Evolutionary conservation across 2,113 vertebrate species (phyloP).

Genomic region (Capreolus pygargus): DNA sequence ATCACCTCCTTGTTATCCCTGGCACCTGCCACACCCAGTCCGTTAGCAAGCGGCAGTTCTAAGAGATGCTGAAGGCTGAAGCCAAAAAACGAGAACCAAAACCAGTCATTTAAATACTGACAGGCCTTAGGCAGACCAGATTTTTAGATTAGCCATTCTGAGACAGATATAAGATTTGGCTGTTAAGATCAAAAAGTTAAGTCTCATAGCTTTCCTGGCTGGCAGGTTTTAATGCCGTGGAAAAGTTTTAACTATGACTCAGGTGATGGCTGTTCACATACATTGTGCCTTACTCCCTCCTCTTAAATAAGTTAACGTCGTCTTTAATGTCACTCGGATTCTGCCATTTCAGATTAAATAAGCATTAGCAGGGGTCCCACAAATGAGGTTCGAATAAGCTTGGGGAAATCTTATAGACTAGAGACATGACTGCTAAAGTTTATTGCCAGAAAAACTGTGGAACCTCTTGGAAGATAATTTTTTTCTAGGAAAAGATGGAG

Average conservation of each 20-base stretch:
- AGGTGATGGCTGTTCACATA: background rate
- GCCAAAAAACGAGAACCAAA: conserved; percentile 23
- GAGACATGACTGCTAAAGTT: background rate
- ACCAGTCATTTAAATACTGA: conserved; percentile 47
- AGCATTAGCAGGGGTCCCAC: background rate
- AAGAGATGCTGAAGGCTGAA: conserved; percentile 40
- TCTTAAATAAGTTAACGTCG: background rate
- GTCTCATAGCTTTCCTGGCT: background rate
- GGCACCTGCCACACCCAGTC: conserved; percentile 49
- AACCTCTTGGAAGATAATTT: background rate
- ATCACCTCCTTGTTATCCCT: conserved; percentile 54
- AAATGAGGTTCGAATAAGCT: background rate
- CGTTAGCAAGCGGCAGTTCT: conserved; percentile 53
- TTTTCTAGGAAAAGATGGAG: background rate
- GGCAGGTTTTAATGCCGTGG: background rate
- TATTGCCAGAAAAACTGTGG: background rate
- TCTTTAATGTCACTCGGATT: background rate
- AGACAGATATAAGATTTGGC: background rate
- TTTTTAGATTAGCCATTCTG: conserved; percentile 52
- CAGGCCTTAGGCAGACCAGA: background rate
- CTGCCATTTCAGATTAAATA: background rate
- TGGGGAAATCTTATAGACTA: background rate
- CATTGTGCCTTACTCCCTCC: background rate
- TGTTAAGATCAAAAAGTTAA: background rate
- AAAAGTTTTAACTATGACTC: background rate